Conservation (phyloP, 2,888 invertebrate species). For the Chelonus formosanus region DNA sequence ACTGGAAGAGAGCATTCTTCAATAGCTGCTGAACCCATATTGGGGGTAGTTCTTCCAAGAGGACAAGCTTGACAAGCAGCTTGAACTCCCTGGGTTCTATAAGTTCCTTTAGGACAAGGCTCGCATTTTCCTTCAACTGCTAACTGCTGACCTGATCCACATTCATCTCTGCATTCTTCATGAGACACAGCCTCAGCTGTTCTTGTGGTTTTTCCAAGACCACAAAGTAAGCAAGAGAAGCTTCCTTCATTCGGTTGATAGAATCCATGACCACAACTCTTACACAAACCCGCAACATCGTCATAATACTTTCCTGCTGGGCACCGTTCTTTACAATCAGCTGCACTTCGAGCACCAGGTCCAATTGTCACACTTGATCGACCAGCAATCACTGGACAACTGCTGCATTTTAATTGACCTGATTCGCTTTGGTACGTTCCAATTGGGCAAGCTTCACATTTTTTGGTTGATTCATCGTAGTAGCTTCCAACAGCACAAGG, state of each 20-base stretch:
- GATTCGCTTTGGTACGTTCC: conserved; percentile 95
- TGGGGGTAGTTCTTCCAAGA: conserved; percentile 87
- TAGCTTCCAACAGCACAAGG: conserved; percentile 92
- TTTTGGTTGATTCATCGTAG: conserved; percentile 78
- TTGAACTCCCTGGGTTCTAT: conserved; percentile 85
- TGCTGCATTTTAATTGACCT: conserved; percentile 86
- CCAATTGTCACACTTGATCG: conserved; percentile 88
- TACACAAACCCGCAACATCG: conserved; percentile 85
- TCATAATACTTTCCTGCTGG: conserved; percentile 95
- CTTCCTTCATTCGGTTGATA: conserved; percentile 92
- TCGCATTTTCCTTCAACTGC: conserved; percentile 91
- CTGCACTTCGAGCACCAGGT: conserved; percentile 85
- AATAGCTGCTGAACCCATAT: conserved; percentile 81
- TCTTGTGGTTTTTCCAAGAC: conserved; percentile 90
- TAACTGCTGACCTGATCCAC: conserved; percentile 84
- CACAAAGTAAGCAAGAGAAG: conserved; percentile 87
- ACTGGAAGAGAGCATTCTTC: conserved; percentile 94
- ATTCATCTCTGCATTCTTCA: conserved; percentile 91
- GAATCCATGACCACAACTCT: conserved; percentile 93
- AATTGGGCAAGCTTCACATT: conserved; percentile 84
- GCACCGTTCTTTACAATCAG: conserved; percentile 92
- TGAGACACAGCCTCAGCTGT: conserved; percentile 88
- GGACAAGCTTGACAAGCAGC: conserved; percentile 91
- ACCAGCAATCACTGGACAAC: conserved; percentile 92
- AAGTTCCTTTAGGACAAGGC: conserved; percentile 89